These are phyloP conservation scores for Meleagris gallopavo DNA, from an alignment of 2,113 vertebrate genomes.

Conservation along the genomic window DNA sequence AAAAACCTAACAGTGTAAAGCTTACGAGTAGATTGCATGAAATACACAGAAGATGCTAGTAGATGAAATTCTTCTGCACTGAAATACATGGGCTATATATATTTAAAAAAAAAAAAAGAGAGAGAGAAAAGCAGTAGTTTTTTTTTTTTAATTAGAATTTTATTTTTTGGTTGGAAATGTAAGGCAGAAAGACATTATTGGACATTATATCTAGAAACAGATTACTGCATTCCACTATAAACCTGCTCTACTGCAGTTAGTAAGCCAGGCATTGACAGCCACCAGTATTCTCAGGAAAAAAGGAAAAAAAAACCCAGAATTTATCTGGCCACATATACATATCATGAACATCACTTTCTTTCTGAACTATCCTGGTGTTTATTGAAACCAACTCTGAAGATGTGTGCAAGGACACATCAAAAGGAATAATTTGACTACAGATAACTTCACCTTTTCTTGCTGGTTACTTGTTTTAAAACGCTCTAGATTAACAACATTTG, in stretches of 20 bases:
- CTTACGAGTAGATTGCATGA: background rate
- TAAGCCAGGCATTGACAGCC: background rate
- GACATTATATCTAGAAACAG: background rate
- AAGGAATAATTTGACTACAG: background rate
- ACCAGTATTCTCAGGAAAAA: background rate
- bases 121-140: too few relatives aligned
- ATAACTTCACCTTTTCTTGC: background rate
- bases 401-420: background rate
- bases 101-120: background rate
- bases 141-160: too few relatives aligned
- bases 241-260: background rate
- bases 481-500: background rate
- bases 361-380: background rate
- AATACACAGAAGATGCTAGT: background rate
- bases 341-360: background rate
- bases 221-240: background rate
- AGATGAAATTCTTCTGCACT: background rate
- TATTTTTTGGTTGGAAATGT: too few relatives aligned
- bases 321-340: background rate
- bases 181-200: background rate
- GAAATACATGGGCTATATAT: background rate
- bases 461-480: background rate
- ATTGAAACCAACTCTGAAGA: background rate
- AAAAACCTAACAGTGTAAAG: background rate
- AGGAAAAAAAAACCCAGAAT: background rate